Evolutionary conservation across 1,140 invertebrate genomes (phyloP), one percentile per base, ranked within the genome.

Genomic region (Drosophila bifasciata): DNA sequence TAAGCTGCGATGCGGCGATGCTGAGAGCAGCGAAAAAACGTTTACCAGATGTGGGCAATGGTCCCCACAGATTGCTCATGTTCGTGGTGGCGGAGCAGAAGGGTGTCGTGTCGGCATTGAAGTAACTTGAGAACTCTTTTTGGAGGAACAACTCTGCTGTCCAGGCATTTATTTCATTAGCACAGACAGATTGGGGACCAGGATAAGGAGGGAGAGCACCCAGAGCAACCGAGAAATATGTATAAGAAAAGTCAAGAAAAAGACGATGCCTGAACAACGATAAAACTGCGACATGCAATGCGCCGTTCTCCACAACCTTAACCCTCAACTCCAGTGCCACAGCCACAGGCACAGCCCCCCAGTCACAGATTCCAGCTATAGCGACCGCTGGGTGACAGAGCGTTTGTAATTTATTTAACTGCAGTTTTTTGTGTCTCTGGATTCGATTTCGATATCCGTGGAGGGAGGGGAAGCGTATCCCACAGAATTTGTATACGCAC

Each of bases 371-470:
- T 11, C 32, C 32, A 13, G 32, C 32, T 36, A 36, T 52, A 45
- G 70, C 80, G 68, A 63, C 68, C 72, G 66, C 74, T 88, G 83
- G 83, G 83, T 86, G 83, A 86, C 83, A 88, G 84, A 86, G 83
- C 83, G 83, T 88, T 88, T 81, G 83, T 86, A 86, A 86, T 86
- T 86, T 86, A 86, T 86, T 86, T 86, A 86, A 86, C 83, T 88
- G 83, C 83, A 86, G 88, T 86, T 86, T 86, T 86, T 83, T 36
- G 32, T 36, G 32, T 36, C 11, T 36, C 32, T 86, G 83, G 83
- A 78, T 86, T 88, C 83, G 83, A 86, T 86, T 88, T 86, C 83
- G 83, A 86, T 86, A 83, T 86, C 83, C 64, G 43, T 77, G 73
- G 74, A 73, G 60, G 50, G 63, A 57, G 51, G 69, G 43, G 60